phyloP scores from a whole-genome alignment of 2,797 vertebrate genomes.

The Petrocephalus schoutedeni region DNA sequence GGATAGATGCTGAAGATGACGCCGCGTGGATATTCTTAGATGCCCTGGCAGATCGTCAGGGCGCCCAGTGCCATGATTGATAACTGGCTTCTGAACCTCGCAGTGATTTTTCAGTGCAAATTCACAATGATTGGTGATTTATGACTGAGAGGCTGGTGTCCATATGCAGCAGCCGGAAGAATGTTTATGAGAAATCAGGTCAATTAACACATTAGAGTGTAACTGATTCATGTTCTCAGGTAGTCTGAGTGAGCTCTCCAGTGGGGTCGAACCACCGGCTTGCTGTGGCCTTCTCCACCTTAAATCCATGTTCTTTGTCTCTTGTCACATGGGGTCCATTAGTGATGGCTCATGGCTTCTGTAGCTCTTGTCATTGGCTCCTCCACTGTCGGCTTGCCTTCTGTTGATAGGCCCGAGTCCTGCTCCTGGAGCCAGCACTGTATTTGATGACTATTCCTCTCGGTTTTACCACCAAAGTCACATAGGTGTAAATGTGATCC shows the following conservation, averaged over 20 bases:
- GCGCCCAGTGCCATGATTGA: background rate
- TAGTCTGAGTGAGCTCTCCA: background rate
- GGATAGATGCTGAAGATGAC: constrained; percentile 2
- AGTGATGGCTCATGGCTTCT: background rate
- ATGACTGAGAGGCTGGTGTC: background rate
- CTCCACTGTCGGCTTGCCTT: background rate
- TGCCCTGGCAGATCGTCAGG: background rate
- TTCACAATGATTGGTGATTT: constrained; percentile 5
- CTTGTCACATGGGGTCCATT: background rate
- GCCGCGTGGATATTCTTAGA: constrained; percentile 10
- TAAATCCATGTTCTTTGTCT: background rate
- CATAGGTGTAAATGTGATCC: background rate
- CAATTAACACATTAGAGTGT: background rate
- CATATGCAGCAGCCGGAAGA: background rate
- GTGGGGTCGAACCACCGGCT: background rate
- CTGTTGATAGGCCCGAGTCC: background rate
- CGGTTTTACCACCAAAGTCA: background rate
- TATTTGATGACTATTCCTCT: background rate
- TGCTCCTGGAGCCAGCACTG: background rate
- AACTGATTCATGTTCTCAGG: constrained; percentile 1
- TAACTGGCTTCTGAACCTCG: background rate
- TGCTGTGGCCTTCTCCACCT: background rate
- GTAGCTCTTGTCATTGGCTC: background rate
- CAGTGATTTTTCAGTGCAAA: constrained; percentile 4
- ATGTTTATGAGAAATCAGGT: background rate